These are phyloP conservation scores for Augochlorella aurata DNA, from an alignment of 2,888 invertebrate species.

Conservation along the genomic window DNA sequence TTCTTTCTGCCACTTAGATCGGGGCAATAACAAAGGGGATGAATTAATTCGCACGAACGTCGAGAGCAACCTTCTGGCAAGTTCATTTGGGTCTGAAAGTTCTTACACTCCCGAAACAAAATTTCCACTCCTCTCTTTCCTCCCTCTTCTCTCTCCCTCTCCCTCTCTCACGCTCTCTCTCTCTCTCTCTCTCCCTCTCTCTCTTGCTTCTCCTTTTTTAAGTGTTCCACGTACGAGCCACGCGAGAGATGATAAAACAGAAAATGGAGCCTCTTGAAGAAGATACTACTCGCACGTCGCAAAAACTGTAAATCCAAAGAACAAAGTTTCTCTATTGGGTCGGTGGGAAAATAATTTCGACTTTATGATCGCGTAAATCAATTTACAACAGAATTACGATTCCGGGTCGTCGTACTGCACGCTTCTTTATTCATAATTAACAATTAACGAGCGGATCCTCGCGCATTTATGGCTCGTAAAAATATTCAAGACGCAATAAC, in stretches of 20 bases:
- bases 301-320: background rate
- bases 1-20: conserved; percentile 31
- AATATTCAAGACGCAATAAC: background rate
- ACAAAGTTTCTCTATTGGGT: background rate
- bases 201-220: background rate
- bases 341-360: background rate
- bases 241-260: background rate
- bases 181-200: background rate
- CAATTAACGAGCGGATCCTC: background rate
- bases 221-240: conserved; percentile 5
- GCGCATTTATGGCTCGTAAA: conserved; percentile 4
- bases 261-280: too few species aligned
- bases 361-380: conserved; percentile 2
- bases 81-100: conserved; percentile 14
- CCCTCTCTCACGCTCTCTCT: too few species aligned
- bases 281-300: background rate
- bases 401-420: background rate
- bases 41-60: conserved; percentile 48
- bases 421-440: background rate
- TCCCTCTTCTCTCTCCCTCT: background rate
- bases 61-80: conserved; percentile 12
- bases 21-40: conserved; percentile 21
- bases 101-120: conserved; percentile 7
- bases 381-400: background rate
- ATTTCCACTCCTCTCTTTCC: background rate